Evolutionary conservation across 2,888 invertebrate genomes (phyloP).

Genomic region (Aethes cnicana): DNA sequence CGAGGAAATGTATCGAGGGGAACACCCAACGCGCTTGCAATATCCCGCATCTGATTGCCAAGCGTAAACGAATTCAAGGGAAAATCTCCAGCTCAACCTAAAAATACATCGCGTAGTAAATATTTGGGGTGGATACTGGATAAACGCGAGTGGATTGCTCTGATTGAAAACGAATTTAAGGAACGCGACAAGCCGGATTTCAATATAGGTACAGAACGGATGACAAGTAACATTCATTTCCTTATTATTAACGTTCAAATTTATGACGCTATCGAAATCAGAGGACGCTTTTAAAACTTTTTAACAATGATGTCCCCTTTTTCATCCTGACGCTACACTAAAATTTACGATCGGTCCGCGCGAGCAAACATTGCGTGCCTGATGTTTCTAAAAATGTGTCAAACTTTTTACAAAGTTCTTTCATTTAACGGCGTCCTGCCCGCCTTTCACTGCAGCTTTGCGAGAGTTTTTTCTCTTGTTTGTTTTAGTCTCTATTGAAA

Average conservation of each 20-base stretch:
- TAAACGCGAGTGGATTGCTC: slow-evolving; percentile 31
- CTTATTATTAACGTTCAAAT: slow-evolving; percentile 54
- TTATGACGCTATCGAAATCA: slow-evolving; percentile 56
- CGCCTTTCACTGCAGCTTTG: slow-evolving; percentile 75
- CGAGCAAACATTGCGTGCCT: slow-evolving; percentile 75
- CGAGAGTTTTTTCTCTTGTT: slow-evolving; percentile 70
- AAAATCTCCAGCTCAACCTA: slow-evolving; percentile 55
- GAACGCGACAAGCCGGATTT: slow-evolving; percentile 21
- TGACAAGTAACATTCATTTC: slow-evolving; percentile 24
- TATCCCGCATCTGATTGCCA: slow-evolving; percentile 73
- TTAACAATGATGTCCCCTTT: slow-evolving; percentile 79
- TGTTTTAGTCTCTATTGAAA: slow-evolving; percentile 77
- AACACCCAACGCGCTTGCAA: slow-evolving; percentile 53
- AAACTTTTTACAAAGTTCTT: slow-evolving; percentile 81
- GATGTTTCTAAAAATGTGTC: slow-evolving; percentile 83
- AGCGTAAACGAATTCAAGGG: slow-evolving; percentile 63
- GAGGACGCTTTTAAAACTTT: slow-evolving; percentile 69
- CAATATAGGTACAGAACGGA: slow-evolving; percentile 12
- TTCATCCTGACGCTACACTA: slow-evolving; percentile 77
- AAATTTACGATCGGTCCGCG: slow-evolving; percentile 76
- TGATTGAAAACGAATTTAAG: slow-evolving; percentile 34
- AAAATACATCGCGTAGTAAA: slow-evolving; percentile 50
- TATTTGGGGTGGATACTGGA: slow-evolving; percentile 39
- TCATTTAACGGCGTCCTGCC: slow-evolving; percentile 77
- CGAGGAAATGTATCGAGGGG: slow-evolving; percentile 75